Percentiles rank a stretch among this genome's conserved stretches.
Evolutionary conservation across 1,140 invertebrate genomes (phyloP).

Genomic region (Notospermus geniculatus): DNA sequence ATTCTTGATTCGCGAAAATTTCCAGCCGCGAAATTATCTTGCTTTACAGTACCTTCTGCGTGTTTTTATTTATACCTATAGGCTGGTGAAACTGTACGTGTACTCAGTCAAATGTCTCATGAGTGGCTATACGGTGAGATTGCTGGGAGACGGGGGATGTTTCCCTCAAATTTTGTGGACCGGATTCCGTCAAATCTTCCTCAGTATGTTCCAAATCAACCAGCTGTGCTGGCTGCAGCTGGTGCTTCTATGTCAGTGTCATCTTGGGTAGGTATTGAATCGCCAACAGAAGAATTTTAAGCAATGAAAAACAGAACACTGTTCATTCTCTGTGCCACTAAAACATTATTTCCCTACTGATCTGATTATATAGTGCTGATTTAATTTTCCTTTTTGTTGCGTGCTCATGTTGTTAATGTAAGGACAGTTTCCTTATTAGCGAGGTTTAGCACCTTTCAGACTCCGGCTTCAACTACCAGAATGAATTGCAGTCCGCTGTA

Average conservation of each 20-base stretch:
- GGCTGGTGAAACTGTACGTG: conserved; percentile 68
- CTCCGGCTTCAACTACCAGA: too few relatives aligned
- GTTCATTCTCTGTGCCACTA: not conserved
- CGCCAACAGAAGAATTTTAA: not conserved
- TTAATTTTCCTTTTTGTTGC: not conserved
- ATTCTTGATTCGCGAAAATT: too few relatives aligned
- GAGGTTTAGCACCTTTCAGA: too few relatives aligned
- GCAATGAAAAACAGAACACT: not conserved
- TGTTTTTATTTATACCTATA: conserved; percentile 33
- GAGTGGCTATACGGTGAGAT: conserved; percentile 81
- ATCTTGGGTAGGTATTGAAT: not conserved
- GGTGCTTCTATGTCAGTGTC: not conserved
- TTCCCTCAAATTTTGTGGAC: conserved; percentile 75
- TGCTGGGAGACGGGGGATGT: conserved; percentile 69
- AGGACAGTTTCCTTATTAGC: too few relatives aligned
- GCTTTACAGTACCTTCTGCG: not conserved
- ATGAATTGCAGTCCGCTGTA: too few relatives aligned
- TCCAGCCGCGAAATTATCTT: too few relatives aligned
- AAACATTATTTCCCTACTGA: not conserved
- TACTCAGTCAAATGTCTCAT: conserved; percentile 64
- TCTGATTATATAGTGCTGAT: not conserved
- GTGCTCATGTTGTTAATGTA: too few relatives aligned
- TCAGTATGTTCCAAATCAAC: not conserved
- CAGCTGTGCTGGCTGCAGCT: not conserved
- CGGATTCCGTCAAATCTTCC: conserved; percentile 7